Evolutionary conservation across 2,113 vertebrate genomes (phyloP).

Genomic region (Cygnus buccinator): DNA sequence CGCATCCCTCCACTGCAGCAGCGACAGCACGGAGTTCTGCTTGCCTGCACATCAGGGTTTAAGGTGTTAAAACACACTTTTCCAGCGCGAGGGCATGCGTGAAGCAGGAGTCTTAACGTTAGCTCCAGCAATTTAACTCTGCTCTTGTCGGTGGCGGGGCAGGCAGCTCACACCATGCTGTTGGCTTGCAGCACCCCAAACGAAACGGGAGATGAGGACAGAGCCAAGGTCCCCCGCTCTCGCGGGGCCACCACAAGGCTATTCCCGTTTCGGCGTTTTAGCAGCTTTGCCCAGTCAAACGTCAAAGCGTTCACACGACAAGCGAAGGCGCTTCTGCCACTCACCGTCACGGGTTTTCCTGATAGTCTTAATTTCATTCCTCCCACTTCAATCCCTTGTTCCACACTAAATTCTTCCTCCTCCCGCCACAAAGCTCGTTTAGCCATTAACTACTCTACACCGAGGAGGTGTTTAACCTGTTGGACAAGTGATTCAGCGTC

Average conservation of each 20-base stretch:
- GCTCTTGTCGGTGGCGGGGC: rapidly evolving
- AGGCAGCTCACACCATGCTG: not conserved
- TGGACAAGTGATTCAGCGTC: slow-evolving; percentile 36
- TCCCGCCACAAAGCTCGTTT: slow-evolving; percentile 47
- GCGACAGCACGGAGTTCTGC: not conserved
- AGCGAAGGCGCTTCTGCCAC: slow-evolving; percentile 60
- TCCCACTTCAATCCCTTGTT: slow-evolving; percentile 51
- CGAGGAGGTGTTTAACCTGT: slow-evolving; percentile 44
- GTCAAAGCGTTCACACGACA: not conserved
- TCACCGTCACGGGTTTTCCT: slow-evolving; percentile 31
- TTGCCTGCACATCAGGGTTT: not conserved
- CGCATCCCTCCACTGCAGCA: not conserved
- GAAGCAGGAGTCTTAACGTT: not conserved
- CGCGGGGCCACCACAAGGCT: not conserved
- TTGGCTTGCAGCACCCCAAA: not conserved
- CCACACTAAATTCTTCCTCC: slow-evolving; percentile 58
- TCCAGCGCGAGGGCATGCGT: not conserved
- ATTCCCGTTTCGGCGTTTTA: not conserved
- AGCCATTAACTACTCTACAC: slow-evolving; percentile 42
- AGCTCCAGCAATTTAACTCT: not conserved
- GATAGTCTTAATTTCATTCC: slow-evolving; percentile 13
- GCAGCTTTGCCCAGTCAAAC: not conserved
- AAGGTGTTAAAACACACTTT: not conserved
- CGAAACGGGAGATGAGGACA: not conserved
- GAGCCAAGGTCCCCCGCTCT: not conserved